phyloP scores from a whole-genome alignment of 2,797 vertebrate genomes.

The Cryptoblepharus egeriae region DNA sequence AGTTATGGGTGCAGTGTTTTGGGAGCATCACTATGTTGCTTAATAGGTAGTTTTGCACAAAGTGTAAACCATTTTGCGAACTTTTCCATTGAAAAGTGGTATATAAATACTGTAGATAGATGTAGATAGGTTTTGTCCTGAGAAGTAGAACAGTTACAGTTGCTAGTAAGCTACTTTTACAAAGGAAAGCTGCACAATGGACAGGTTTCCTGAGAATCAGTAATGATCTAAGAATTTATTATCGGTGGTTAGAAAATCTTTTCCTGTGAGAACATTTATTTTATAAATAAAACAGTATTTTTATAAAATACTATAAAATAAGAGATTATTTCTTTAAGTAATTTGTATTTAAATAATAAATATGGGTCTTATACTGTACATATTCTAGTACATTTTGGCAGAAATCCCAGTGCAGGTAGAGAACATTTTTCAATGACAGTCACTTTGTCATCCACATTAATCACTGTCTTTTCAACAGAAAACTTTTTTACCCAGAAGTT shows the following conservation, averaged over 20 bases:
- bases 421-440: slow-evolving; percentile 23
- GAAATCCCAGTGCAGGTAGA: slow-evolving; percentile 30
- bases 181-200: not conserved
- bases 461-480: slow-evolving; percentile 24
- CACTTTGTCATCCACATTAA: slow-evolving; percentile 22
- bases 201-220: not conserved
- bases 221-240: not conserved
- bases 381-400: slow-evolving; percentile 33
- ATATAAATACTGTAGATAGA: no score
- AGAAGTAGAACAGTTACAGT: not conserved
- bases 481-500: slow-evolving; percentile 29
- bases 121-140: not conserved
- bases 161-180: not conserved
- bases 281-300: no score
- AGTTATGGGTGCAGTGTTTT: no score
- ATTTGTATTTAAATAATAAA: slow-evolving; percentile 51
- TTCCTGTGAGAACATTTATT: no score
- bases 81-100: no score
- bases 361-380: not conserved
- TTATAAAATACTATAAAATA: no score
- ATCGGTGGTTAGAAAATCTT: not conserved
- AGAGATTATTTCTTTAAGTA: not conserved
- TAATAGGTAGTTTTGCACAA: no score
- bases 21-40: no score
- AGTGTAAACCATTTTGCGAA: no score